A percentile compares a stretch with the other conserved stretches of the same genome.
Evolutionary conservation across 2,113 vertebrate genomes (phyloP).

Genomic region (Caretta caretta): DNA sequence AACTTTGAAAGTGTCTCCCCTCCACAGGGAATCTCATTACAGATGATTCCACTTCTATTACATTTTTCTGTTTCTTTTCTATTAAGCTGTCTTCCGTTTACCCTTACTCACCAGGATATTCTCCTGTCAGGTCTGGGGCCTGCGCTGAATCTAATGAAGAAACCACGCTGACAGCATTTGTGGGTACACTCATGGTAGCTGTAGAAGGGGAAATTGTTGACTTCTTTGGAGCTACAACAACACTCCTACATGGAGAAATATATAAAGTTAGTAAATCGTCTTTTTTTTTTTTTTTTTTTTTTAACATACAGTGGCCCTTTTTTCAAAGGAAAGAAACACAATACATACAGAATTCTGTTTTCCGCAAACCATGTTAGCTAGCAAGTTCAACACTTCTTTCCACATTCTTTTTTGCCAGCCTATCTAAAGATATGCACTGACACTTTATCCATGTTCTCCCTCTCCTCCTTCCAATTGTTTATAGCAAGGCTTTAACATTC

Average conservation of each 20-base stretch:
- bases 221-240: constrained; percentile 93
- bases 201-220: constrained; percentile 71
- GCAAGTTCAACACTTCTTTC: neutral
- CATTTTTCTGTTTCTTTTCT: neutral
- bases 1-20: neutral
- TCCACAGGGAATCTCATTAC: neutral
- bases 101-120: constrained; percentile 84
- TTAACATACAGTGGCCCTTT: neutral
- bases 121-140: constrained; percentile 67
- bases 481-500: neutral
- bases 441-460: neutral
- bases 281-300: neutral
- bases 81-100: neutral
- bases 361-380: neutral
- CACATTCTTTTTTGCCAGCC: neutral
- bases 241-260: constrained; percentile 84
- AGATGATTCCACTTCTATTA: neutral
- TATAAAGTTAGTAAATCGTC: neutral
- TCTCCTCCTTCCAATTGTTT: neutral
- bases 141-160: constrained; percentile 87
- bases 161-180: constrained; percentile 90
- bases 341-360: neutral
- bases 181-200: constrained; percentile 69
- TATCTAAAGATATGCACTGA: neutral
- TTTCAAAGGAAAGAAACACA: neutral